Evolutionary conservation across 92 coral and sea anemone species (phyloP), one percentile per base, ranked within the genome.

Genomic region (Phenganax subtilis): DNA sequence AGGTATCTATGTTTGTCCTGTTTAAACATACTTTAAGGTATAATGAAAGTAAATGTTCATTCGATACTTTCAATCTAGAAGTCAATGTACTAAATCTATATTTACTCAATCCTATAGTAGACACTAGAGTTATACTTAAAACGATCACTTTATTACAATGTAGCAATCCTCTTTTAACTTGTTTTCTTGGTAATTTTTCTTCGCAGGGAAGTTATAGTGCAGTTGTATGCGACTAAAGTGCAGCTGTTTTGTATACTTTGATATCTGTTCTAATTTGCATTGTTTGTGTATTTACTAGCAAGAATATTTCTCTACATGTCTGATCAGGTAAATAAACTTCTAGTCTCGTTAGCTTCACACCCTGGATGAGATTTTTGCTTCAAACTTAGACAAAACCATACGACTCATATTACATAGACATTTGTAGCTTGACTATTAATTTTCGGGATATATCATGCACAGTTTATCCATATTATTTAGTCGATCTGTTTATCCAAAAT

Each of bases 41-140:
- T 30, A 53, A 17, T 68, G n/a, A 68, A 68, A 68, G 73, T 68
- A 68, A 68, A 53, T 68, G 73, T 68, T 68, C 73, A 68, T 68
- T 68, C 73, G 17, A 68, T 68, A 68, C 47, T 68, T 12, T 10
- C 31, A 14, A 30, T 20, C 12, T 20, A 25, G 31, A 68, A 12
- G 29, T 68, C 47, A 5, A 37, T 9, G 73, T 20, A 68, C 29
- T 28, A 30, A 68, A 25, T n/a, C 73, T 28, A 29, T 68, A 68
- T 68, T 68, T 30, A 68, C 73, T 68, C 47, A 9, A 37, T 10
- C 54, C 15, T 68, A 14, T 30, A 37, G 31, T 30, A 37, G 31
- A 20, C 14, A 14, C 14, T 30, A 68, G n/a, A 68, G 73, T 68
- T 8, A 12, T 68, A 64, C 73, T 11, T 68, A n/a, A 68, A 68